Evolutionary conservation across 2,113 vertebrate genomes (phyloP).

Genomic region (Illadopsis cleaveri): DNA sequence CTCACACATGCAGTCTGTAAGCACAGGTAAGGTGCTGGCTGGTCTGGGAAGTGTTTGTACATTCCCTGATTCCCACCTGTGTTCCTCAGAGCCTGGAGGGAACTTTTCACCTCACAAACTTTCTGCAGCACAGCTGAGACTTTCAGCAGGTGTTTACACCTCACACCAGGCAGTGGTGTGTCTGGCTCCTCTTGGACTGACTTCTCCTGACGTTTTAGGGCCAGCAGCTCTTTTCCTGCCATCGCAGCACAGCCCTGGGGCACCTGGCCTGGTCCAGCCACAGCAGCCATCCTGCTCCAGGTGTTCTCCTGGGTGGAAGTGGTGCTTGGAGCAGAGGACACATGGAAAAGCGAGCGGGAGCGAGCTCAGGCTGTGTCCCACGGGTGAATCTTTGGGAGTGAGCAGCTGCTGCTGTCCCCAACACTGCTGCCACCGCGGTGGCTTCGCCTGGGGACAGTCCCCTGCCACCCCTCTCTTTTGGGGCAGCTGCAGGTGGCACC

Average conservation of each 20-base stretch:
- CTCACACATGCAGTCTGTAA: accelerated
- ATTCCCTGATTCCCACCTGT: accelerated
- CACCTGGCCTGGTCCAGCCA: neutral
- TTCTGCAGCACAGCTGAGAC: accelerated
- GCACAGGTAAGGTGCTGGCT: accelerated
- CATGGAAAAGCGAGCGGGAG: accelerated
- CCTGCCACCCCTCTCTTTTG: accelerated
- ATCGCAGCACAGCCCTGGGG: accelerated
- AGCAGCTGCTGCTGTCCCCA: neutral
- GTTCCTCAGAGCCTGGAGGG: neutral
- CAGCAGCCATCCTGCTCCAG: accelerated
- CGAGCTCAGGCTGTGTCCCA: accelerated
- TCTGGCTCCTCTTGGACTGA: accelerated
- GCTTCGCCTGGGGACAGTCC: neutral
- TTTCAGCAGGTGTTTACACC: neutral
- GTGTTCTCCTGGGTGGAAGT: neutral
- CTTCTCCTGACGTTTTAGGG: accelerated
- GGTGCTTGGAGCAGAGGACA: accelerated
- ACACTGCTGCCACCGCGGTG: neutral
- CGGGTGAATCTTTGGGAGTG: accelerated
- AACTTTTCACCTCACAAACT: neutral
- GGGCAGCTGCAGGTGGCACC: accelerated
- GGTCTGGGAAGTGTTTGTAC: neutral
- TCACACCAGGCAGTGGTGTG: accelerated
- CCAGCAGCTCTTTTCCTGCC: neutral